Evolutionary conservation across 2,888 invertebrate species (phyloP).

Genomic region (Cephus rjabovi): DNA sequence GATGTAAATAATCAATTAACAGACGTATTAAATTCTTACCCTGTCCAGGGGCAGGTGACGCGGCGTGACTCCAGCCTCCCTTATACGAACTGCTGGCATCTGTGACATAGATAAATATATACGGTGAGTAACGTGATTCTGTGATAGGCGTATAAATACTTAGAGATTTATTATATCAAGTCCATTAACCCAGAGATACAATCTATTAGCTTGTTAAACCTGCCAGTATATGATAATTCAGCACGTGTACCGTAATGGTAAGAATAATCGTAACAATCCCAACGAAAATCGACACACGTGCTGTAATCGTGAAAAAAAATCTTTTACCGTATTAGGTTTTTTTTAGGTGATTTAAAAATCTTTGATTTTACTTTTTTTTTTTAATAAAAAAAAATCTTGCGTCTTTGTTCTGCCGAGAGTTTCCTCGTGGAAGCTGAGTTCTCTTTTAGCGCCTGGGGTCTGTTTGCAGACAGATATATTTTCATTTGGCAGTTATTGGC

Average conservation of each 20-base stretch:
- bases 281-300: not conserved
- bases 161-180: not conserved
- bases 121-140: not conserved
- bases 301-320: not conserved
- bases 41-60: constrained; percentile 65
- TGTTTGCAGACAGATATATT: constrained; percentile 66
- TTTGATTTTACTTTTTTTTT: not conserved
- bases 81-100: constrained; percentile 66
- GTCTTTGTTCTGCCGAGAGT: not conserved
- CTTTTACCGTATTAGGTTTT: not conserved
- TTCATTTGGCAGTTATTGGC: constrained; percentile 67
- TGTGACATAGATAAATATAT: constrained; percentile 37
- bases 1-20: not conserved
- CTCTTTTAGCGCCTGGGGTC: constrained; percentile 34
- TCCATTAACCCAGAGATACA: not conserved
- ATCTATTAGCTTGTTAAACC: not conserved
- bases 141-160: not conserved
- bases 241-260: not conserved
- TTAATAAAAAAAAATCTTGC: not conserved
- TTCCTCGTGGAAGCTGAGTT: not conserved
- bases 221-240: not conserved
- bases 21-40: constrained; percentile 47
- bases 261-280: not conserved
- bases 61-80: constrained; percentile 65
- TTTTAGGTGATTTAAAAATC: not conserved